These are phyloP conservation scores for Alviniconcha strummeri DNA, from an alignment of 2,888 invertebrate genomes.

Conservation along the genomic window DNA sequence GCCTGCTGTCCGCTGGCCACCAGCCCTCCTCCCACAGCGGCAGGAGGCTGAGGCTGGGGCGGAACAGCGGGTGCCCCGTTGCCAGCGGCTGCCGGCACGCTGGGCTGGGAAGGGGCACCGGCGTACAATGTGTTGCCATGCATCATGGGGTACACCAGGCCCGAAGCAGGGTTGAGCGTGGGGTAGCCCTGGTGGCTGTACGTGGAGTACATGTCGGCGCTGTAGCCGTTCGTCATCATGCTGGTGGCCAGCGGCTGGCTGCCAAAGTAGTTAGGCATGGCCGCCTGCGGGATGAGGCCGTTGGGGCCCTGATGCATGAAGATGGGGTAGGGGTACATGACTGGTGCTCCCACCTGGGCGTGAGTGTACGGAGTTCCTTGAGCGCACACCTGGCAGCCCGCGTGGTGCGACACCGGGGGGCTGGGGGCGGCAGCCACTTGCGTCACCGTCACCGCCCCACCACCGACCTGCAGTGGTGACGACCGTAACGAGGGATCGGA, in stretches of 20 bases:
- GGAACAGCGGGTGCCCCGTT: conserved; percentile 11
- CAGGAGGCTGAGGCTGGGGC: conserved; percentile 11
- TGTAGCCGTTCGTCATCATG: conserved; percentile 48
- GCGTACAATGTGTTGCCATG: conserved; percentile 40
- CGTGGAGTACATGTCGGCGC: conserved; percentile 42
- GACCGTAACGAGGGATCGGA: conserved; percentile 10
- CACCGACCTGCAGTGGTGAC: conserved; percentile 29
- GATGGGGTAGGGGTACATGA: conserved; percentile 27
- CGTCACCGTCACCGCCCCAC: conserved; percentile 22
- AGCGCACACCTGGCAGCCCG: conserved; percentile 23
- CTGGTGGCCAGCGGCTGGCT: conserved; percentile 40
- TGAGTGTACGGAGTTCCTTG: conserved; percentile 12
- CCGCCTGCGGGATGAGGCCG: conserved; percentile 25
- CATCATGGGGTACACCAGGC: conserved; percentile 36
- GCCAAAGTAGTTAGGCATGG: conserved; percentile 31
- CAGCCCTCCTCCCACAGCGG: neutral
- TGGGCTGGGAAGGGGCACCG: conserved; percentile 36
- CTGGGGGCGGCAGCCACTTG: conserved; percentile 33
- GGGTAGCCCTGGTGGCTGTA: conserved; percentile 45
- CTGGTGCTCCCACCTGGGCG: conserved; percentile 2
- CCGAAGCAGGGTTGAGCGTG: conserved; percentile 28
- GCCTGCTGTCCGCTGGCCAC: neutral
- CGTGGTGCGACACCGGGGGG: conserved; percentile 34
- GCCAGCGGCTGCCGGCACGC: neutral
- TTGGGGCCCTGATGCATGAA: conserved; percentile 25